Percentiles rank a stretch among this genome's conserved stretches.
Evolutionary conservation across 2,113 vertebrate species (phyloP).

Genomic region (Isichthys henryi): DNA sequence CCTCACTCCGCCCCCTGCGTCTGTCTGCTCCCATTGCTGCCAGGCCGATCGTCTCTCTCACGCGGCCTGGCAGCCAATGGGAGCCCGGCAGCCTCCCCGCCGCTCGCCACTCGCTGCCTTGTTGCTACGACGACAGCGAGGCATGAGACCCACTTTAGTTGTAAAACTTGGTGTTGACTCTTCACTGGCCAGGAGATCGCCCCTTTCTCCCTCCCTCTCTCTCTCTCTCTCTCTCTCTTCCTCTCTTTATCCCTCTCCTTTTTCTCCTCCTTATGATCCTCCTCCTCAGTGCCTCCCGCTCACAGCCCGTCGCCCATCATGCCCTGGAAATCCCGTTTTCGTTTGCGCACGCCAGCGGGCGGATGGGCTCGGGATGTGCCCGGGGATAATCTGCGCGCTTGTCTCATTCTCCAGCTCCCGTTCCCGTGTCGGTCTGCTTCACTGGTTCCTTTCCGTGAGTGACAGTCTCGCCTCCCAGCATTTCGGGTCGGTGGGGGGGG

Average conservation of each 20-base stretch:
- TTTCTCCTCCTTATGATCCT: not conserved
- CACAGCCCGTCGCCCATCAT: not conserved
- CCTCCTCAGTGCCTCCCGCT: not conserved
- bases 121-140: constrained; percentile 68
- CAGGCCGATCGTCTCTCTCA: constrained; percentile 40
- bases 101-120: constrained; percentile 67
- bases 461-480: not conserved
- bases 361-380: not conserved
- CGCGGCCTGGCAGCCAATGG: constrained; percentile 54
- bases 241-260: constrained; percentile 6
- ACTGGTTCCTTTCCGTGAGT: not conserved
- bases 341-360: not conserved
- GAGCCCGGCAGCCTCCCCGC: constrained; percentile 61
- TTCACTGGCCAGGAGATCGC: constrained; percentile 37
- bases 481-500: not conserved
- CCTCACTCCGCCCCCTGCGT: constrained; percentile 34
- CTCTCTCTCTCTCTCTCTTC: constrained; percentile 12
- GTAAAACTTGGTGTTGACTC: constrained; percentile 61
- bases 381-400: not conserved
- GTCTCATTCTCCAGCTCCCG: not conserved
- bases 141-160: constrained; percentile 66
- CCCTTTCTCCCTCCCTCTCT: not conserved
- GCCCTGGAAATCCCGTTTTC: not conserved
- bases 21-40: constrained; percentile 55
- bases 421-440: not conserved